These are phyloP conservation scores for Coenobita brevimanus DNA, from an alignment of 1,140 invertebrate species.

Conservation along the genomic window DNA sequence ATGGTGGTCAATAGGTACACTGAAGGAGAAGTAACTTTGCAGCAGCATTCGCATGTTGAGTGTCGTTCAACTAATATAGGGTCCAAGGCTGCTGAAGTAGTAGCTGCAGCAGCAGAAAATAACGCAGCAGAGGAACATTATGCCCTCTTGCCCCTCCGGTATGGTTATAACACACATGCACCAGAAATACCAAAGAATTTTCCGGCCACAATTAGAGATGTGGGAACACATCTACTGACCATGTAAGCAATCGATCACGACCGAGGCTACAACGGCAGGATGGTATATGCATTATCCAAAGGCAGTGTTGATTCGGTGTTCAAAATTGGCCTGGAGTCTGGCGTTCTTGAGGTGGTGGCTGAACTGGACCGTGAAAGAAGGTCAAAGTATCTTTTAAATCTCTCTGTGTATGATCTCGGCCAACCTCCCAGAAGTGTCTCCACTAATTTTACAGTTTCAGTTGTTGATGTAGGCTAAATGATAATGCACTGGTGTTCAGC, in stretches of 20 bases:
- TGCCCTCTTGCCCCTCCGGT: slow-evolving; percentile 85
- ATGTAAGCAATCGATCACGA: slow-evolving; percentile 80
- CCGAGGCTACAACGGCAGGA: slow-evolving; percentile 91
- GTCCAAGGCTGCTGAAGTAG: slow-evolving; percentile 83
- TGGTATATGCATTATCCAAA: slow-evolving; percentile 89
- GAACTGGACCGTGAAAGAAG: slow-evolving; percentile 90
- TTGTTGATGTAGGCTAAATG: slow-evolving; percentile 75
- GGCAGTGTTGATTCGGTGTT: slow-evolving; percentile 93
- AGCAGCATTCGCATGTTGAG: slow-evolving; percentile 77
- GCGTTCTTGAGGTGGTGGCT: slow-evolving; percentile 87
- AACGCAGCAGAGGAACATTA: slow-evolving; percentile 81
- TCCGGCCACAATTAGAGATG: slow-evolving; percentile 32
- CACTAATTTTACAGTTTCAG: slow-evolving; percentile 81
- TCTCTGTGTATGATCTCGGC: slow-evolving; percentile 91
- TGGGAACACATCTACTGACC: slow-evolving; percentile 48
- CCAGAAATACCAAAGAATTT: slow-evolving; percentile 83
- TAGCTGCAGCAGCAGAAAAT: slow-evolving; percentile 86
- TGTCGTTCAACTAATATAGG: slow-evolving; percentile 90
- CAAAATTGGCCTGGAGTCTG: slow-evolving; percentile 87
- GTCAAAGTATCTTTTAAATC: slow-evolving; percentile 87
- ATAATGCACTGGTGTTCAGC: slow-evolving; percentile 75
- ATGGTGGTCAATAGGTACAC: slow-evolving; percentile 72
- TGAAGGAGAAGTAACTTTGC: slow-evolving; percentile 75
- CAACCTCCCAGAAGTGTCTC: slow-evolving; percentile 85
- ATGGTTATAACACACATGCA: slow-evolving; percentile 88